Conservation (phyloP, 2,113 vertebrate species). For the Campylomormyrus tamandua region DNA sequence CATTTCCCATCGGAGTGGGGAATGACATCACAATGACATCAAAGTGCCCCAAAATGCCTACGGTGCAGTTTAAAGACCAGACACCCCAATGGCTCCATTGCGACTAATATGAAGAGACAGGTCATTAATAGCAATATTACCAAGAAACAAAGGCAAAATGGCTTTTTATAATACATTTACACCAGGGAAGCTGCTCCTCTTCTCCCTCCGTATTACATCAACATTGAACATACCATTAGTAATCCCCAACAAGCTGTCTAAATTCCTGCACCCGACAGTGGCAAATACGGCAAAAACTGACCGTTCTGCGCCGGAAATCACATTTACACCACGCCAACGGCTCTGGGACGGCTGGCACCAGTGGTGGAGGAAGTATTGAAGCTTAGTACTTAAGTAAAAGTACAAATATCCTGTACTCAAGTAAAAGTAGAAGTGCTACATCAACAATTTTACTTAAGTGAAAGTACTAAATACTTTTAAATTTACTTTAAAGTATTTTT, state of each 20-base stretch:
- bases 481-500: no score
- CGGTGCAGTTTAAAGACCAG: background rate
- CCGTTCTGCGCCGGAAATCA: background rate
- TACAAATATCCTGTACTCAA: no score
- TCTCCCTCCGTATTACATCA: background rate
- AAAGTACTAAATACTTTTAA: no score
- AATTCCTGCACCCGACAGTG: background rate
- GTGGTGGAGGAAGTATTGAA: no score
- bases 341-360: background rate
- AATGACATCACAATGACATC: background rate
- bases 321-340: background rate
- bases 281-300: slow-evolving; percentile 16
- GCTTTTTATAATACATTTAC: slow-evolving; percentile 24
- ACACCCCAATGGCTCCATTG: background rate
- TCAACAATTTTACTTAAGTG: no score
- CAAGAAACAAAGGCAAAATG: slow-evolving; percentile 16
- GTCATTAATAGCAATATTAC: slow-evolving; percentile 17
- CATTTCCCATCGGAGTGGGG: background rate
- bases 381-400: no score
- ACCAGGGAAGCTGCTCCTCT: background rate
- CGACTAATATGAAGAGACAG: slow-evolving; percentile 22
- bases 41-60: background rate
- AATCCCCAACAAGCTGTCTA: slow-evolving; percentile 1
- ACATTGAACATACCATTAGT: slow-evolving; percentile 11
- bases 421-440: no score